phyloP scores from a whole-genome alignment of 2,888 invertebrate species.

The Drosophila anomalata region DNA sequence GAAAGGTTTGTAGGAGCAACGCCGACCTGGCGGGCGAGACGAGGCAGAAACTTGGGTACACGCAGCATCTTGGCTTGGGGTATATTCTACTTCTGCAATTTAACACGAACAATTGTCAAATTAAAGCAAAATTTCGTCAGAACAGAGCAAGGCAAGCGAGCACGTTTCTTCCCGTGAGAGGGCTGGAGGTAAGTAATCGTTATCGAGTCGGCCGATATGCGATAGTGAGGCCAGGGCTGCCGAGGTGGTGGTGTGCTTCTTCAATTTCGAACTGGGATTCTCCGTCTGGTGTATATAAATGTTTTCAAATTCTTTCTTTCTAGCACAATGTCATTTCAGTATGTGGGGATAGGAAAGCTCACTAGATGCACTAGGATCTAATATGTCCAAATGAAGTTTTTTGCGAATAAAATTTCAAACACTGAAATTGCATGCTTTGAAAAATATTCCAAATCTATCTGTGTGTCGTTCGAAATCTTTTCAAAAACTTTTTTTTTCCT shows the following conservation, averaged over 20 bases:
- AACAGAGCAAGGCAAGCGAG: constrained; percentile 51
- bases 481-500: not conserved
- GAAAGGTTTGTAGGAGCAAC: constrained; percentile 61
- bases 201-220: constrained; percentile 7
- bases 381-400: not conserved
- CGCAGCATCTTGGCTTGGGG: constrained; percentile 73
- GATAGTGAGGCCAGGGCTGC: constrained; percentile 46
- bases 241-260: constrained; percentile 19
- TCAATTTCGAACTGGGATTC: not conserved
- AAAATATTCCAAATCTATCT: not conserved
- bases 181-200: constrained; percentile 48
- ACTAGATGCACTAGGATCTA: not conserved
- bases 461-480: not conserved
- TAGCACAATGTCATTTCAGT: not conserved
- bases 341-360: not conserved
- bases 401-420: not conserved
- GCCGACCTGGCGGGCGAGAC: constrained; percentile 70
- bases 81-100: constrained; percentile 42
- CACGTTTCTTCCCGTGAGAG: constrained; percentile 71
- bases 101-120: constrained; percentile 39
- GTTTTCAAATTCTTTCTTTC: not conserved
- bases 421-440: not conserved
- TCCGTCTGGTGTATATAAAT: constrained; percentile 1
- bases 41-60: constrained; percentile 79
- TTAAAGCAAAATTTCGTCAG: constrained; percentile 70